These are phyloP conservation scores for Gadopsis marmoratus DNA, from an alignment of 2,797 vertebrate genomes.

Conservation along the genomic window DNA sequence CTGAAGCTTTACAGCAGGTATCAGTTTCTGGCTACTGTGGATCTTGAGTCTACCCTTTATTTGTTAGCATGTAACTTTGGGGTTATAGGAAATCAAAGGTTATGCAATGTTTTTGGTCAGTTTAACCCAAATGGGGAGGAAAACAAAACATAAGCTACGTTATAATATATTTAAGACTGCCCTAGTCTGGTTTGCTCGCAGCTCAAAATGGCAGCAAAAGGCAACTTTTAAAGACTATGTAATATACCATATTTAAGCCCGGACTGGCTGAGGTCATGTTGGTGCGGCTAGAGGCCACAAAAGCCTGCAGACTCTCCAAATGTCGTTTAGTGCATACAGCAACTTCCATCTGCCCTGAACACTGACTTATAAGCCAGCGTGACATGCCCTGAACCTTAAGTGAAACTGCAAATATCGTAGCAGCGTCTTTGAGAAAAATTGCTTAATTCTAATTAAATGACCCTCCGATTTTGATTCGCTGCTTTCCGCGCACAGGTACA, in stretches of 20 bases:
- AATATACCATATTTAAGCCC: no score
- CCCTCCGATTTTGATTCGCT: neutral
- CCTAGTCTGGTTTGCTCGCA: neutral
- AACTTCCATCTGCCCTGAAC: conserved; percentile 10
- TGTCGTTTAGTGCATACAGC: neutral
- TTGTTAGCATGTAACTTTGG: neutral
- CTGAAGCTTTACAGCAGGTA: no score
- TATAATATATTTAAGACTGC: neutral
- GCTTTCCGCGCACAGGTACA: neutral
- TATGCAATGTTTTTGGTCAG: neutral
- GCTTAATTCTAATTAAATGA: neutral
- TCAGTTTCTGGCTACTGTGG: neutral
- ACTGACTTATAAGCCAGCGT: conserved; percentile 4
- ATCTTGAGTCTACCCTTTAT: neutral
- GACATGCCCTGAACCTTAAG: neutral
- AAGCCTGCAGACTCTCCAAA: conserved; percentile 16
- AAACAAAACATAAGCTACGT: neutral
- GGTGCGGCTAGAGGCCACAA: neutral
- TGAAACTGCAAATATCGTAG: neutral
- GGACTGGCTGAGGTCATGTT: neutral
- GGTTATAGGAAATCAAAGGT: neutral
- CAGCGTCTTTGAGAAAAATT: neutral
- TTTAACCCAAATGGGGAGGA: neutral
- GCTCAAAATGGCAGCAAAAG: neutral
- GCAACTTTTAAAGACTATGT: neutral